Evolutionary conservation across 2,888 invertebrate genomes (phyloP), one percentile per base, ranked within the genome.

Genomic region (Hypena proboscidalis): DNA sequence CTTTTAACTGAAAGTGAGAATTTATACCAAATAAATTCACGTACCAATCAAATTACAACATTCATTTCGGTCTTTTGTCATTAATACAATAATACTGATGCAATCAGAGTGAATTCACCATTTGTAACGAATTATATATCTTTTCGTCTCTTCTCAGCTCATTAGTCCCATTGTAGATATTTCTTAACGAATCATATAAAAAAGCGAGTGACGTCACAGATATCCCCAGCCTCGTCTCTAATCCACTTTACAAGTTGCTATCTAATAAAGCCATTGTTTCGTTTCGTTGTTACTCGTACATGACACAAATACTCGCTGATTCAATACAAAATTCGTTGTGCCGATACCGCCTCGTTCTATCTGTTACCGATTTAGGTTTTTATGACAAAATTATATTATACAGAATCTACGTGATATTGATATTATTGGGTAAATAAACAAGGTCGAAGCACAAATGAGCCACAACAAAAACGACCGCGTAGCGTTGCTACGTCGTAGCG

Each of bases 131-230:
- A 11, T 3, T 25, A 8, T 3, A 8, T 14, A 21, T 17, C 5
- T 25, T 38, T 19, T 11, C 22, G 36, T 23, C 38, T 42, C 30
- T 13, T 19, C 25, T 26, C 30, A 8, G 35, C 56, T 58, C 48
- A 40, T 58, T 52, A 56, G 39, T 2, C 14, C 10, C 42, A 40
- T 60, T 56, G 60, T 56, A 32, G 22, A 35, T n/a, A 19, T 20
- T 35, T 43, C 27, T 20, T 29, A 39, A 32, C 10, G 26, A 40
- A 8, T 15, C 25, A 19, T 13, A 27, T 7, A 8, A 22, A 22
- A 25, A 38, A 25, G 14, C 29, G 39, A 33, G 39, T 29, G 32
- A 46, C 31, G 34, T 21, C 14, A 4, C 23, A n/a, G n/a, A n/a
- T n/a, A n/a, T n/a, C n/a, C n/a, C n/a, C n/a, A 9, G 4, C n/a